These are phyloP conservation scores for Eulacestoma nigropectus DNA, from an alignment of 2,113 vertebrate species.

Conservation along the genomic window DNA sequence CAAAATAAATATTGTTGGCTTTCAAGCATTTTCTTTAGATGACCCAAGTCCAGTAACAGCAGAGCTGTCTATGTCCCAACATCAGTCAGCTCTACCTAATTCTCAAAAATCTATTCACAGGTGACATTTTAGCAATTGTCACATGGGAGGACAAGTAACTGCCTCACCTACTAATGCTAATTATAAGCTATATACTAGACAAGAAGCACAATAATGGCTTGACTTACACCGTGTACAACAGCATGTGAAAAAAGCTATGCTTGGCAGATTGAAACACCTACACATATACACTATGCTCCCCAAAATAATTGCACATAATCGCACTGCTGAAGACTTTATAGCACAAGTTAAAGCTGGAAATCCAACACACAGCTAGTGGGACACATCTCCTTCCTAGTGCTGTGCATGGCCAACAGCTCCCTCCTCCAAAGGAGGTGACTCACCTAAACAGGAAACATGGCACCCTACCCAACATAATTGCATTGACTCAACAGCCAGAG, in stretches of 20 bases:
- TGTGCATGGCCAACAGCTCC: not conserved
- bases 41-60: not conserved
- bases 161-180: not conserved
- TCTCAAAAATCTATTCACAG: not conserved
- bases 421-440: not conserved
- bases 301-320: not conserved
- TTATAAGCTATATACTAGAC: not conserved
- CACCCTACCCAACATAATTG: not conserved
- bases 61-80: not conserved
- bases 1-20: not conserved
- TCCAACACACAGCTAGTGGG: not conserved
- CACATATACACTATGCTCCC: accelerated
- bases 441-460: not conserved
- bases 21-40: not conserved
- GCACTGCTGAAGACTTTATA: not conserved
- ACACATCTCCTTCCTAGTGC: not conserved
- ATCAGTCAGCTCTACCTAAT: not conserved
- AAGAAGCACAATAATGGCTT: not conserved
- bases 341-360: not conserved
- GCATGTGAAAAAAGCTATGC: not conserved
- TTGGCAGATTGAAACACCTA: not conserved
- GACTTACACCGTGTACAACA: not conserved
- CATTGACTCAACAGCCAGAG: not conserved
- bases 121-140: not conserved
- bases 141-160: not conserved